These are phyloP conservation scores for Rhamnusium bicolor DNA, from an alignment of 2,888 invertebrate genomes.

Conservation along the genomic window DNA sequence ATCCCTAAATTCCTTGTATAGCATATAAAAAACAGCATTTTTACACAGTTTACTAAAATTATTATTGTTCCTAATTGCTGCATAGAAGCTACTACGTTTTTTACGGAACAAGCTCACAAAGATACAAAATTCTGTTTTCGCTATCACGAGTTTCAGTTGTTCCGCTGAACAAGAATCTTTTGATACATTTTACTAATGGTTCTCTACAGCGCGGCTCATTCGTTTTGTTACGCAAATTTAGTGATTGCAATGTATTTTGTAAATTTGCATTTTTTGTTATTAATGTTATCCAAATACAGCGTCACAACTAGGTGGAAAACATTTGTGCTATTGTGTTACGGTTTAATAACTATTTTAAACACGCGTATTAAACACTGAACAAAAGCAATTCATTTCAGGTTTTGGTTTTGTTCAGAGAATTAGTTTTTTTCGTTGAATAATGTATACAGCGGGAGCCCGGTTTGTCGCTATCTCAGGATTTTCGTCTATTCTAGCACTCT, in stretches of 20 bases:
- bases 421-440: neutral
- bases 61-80: neutral
- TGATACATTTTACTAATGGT: slow-evolving; percentile 22
- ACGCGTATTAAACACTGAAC: slow-evolving; percentile 42
- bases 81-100: neutral
- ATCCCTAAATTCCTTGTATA: too few relatives aligned
- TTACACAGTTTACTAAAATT: neutral
- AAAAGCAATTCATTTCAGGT: slow-evolving; percentile 33
- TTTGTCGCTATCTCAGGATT: neutral
- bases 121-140: slow-evolving; percentile 3
- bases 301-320: slow-evolving; percentile 33
- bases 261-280: slow-evolving; percentile 44
- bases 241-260: slow-evolving; percentile 40
- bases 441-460: neutral
- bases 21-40: too few relatives aligned
- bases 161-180: slow-evolving; percentile 10
- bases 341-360: slow-evolving; percentile 45
- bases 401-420: slow-evolving; percentile 36
- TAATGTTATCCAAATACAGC: slow-evolving; percentile 38
- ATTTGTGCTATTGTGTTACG: slow-evolving; percentile 39
- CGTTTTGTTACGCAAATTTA: slow-evolving; percentile 44
- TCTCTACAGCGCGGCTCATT: slow-evolving; percentile 24
- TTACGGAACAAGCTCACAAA: neutral
- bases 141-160: slow-evolving; percentile 13
- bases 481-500: neutral